Evolutionary conservation across 2,113 vertebrate genomes (phyloP).

Genomic region (Strix uralensis): DNA sequence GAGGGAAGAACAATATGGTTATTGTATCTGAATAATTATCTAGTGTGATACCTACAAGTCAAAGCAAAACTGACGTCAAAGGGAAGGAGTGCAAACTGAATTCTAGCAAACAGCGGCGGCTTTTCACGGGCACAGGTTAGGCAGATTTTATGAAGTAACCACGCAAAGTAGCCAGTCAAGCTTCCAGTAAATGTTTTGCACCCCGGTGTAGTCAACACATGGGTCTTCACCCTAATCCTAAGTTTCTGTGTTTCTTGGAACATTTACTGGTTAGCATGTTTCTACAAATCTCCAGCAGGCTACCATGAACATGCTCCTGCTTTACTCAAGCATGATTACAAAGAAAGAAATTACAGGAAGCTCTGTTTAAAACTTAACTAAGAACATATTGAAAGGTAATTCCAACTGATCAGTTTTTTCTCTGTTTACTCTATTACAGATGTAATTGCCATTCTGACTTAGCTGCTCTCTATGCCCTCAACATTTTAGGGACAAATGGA

Average conservation of each 20-base stretch:
- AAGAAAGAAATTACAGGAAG: background rate
- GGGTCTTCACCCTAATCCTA: background rate
- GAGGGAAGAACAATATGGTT: background rate
- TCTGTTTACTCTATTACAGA: background rate
- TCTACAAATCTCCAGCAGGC: background rate
- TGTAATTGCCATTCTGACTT: background rate
- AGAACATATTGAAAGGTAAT: background rate
- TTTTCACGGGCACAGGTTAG: background rate
- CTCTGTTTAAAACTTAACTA: background rate
- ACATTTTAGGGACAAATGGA: background rate
- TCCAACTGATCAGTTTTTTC: background rate
- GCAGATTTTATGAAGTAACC: background rate
- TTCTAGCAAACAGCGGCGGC: background rate
- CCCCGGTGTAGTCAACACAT: background rate
- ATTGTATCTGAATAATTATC: background rate
- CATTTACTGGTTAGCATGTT: background rate
- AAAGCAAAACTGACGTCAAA: background rate
- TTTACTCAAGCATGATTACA: background rate
- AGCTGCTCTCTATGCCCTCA: background rate
- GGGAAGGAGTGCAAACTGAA: background rate
- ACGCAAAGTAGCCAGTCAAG: background rate
- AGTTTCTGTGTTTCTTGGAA: background rate
- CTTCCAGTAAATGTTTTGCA: background rate
- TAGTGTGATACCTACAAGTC: background rate
- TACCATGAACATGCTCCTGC: background rate